These are phyloP conservation scores for Chelonus insularis DNA, from an alignment of 1,140 invertebrate genomes.

Conservation along the genomic window DNA sequence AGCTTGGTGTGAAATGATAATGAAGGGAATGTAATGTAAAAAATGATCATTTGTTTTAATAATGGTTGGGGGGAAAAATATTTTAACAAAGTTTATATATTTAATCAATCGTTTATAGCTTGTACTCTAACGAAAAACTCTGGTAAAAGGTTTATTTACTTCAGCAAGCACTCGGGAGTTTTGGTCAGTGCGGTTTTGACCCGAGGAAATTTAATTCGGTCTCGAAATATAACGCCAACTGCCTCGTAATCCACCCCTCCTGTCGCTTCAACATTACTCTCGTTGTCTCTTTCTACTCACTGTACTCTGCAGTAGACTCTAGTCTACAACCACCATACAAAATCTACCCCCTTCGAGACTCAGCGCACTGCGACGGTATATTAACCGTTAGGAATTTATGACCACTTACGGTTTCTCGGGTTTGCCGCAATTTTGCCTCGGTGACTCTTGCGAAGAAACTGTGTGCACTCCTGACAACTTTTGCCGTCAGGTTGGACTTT, in stretches of 20 bases:
- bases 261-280: conserved; percentile 1
- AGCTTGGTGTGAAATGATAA: no score
- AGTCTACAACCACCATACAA: not conserved
- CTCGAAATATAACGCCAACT: conserved; percentile 37
- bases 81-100: not conserved
- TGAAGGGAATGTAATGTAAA: no score
- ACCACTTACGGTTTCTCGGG: conserved; percentile 34
- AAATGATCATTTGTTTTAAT: no score
- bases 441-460: conserved; percentile 19
- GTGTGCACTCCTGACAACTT: conserved; percentile 11
- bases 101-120: not conserved
- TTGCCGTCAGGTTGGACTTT: not conserved
- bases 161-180: conserved; percentile 14
- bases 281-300: no score
- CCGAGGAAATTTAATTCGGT: conserved; percentile 41
- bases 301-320: not conserved
- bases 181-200: conserved; percentile 33
- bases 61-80: no score
- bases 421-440: conserved; percentile 33
- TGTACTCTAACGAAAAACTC: not conserved
- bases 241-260: conserved; percentile 30
- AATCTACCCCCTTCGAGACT: conserved; percentile 16
- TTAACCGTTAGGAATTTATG: conserved; percentile 37
- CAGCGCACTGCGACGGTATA: conserved; percentile 33
- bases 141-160: conserved; percentile 16